Evolutionary conservation across 2,113 vertebrate species (phyloP), one percentile per base, ranked within the genome.

Genomic region (Ciconia stormi): DNA sequence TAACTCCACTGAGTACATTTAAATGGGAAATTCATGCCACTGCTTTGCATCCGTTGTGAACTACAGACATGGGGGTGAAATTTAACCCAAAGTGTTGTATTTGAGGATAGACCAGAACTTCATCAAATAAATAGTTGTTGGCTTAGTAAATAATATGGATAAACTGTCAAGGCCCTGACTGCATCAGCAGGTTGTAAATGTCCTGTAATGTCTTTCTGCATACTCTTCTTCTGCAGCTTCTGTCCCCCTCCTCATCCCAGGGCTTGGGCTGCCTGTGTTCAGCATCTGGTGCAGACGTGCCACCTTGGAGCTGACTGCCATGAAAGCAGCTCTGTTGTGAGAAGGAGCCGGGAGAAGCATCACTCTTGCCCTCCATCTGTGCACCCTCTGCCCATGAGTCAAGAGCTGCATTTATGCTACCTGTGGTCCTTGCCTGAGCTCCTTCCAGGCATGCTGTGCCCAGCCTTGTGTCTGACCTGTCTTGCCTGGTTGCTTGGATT

Each of bases 361-460:
- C 7, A 40, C 3, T 42, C 2, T 29, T 0, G 0, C 3, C 6
- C 16, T 76, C 29, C 32, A 12, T 10, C 14, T 20, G 18, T 32
- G 8, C 21, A 46, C 2, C 4, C 10, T 58, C 42, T 49, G 20
- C 12, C 22, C 13, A 5, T 0, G 8, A 59, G 40, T 47, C 34
- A 50, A 32, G 26, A 90, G 17, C 8, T 65, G 5, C 11, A 6
- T 34, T 55, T 67, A 38, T 1, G 4, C 2, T 13, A 46, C 16
- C 10, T 1, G 0, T 55, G 17, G 9, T 38, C 15, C 11, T 56
- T 69, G 26, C 16, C 76, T 34, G 53, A 76, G n/a, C 3, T 86
- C 16, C n/a, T 46, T 61, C 11, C 5, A 30, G 25, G 4, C 3
- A 2, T 36, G 18, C 2, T 30, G 5, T 26, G 29, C 21, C 25